A percentile compares a stretch with the other conserved stretches of the same genome.
Conservation (phyloP, 2,888 invertebrate genomes). For the Mythimna lalbum region DNA sequence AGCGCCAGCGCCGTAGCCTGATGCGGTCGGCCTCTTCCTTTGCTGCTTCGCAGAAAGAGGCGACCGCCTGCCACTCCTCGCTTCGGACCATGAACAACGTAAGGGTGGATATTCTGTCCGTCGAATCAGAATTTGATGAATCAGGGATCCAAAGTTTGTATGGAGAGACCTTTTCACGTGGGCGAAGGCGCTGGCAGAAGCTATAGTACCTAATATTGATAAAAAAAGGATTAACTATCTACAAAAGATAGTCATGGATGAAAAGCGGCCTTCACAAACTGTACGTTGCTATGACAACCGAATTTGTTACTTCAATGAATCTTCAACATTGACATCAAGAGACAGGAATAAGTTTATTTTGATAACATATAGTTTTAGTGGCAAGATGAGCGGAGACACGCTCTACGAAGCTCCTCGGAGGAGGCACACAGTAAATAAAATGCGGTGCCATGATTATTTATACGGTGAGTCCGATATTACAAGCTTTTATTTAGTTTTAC, state of each 20-base stretch:
- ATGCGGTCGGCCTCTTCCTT: no score
- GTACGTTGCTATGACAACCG: constrained; percentile 11
- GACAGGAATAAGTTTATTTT: not conserved
- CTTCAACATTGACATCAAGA: not conserved
- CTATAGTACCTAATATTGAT: no score
- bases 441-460: constrained; percentile 84
- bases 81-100: no score
- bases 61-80: no score
- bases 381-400: constrained; percentile 77
- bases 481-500: no score
- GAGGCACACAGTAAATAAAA: constrained; percentile 66
- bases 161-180: no score
- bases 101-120: no score
- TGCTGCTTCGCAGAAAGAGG: no score
- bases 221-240: constrained; percentile 2
- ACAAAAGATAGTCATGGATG: constrained; percentile 28
- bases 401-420: constrained; percentile 70
- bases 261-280: constrained; percentile 15
- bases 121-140: no score
- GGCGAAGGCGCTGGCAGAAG: no score
- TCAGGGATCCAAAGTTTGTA: no score
- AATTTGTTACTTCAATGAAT: constrained; percentile 27
- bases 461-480: constrained; percentile 76
- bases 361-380: not conserved
- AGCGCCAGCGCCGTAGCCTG: no score